Evolutionary conservation across 2,113 vertebrate species (phyloP).

Genomic region (Anser brachyrhynchus): DNA sequence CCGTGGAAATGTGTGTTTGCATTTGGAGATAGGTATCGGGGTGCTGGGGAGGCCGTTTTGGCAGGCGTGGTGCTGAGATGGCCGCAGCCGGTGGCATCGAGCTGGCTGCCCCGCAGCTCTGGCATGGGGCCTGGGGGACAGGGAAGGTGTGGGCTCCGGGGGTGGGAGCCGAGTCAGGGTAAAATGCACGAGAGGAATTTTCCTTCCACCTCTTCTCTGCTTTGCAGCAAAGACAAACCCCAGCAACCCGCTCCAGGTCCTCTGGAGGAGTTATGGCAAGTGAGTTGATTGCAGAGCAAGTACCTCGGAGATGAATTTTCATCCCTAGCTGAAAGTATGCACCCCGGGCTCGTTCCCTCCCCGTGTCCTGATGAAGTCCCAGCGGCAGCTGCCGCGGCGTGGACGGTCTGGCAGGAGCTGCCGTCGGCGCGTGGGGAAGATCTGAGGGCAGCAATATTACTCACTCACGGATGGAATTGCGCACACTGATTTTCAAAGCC

Average conservation of each 20-base stretch:
- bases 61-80: fast-evolving
- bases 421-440: not conserved
- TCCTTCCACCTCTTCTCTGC: not conserved
- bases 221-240: not conserved
- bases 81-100: not conserved
- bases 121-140: fast-evolving
- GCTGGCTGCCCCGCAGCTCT: not conserved
- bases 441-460: not conserved
- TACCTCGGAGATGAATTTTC: not conserved
- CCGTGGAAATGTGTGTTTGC: not conserved
- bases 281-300: not conserved
- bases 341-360: not conserved
- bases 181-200: not conserved
- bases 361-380: fast-evolving
- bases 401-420: not conserved
- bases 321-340: not conserved
- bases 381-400: fast-evolving
- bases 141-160: not conserved
- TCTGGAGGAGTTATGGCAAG: not conserved
- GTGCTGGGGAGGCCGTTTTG: not conserved
- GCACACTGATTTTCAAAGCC: not conserved
- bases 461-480: not conserved
- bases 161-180: not conserved
- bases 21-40: not conserved
- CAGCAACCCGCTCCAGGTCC: not conserved